Evolutionary conservation across 2,797 vertebrate species (phyloP), one percentile per base, ranked within the genome.

Genomic region (Apogon talboti): DNA sequence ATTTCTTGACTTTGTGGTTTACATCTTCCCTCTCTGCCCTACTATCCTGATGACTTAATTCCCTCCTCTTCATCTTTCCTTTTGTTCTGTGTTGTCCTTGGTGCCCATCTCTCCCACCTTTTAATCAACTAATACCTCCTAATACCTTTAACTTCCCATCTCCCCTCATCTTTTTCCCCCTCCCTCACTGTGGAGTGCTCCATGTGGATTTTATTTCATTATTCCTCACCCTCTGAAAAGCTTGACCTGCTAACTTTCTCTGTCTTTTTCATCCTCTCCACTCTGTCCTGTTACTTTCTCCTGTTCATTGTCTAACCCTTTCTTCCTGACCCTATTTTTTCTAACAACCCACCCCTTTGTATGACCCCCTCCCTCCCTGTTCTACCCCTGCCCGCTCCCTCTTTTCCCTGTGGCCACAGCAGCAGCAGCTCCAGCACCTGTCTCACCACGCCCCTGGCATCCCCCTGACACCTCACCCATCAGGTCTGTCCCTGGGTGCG

Each of bases 391-490:
- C 76, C 62, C 41, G 0, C 61, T 58, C 63, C 48, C 21, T 59
- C 41, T 6, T 72, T 76, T 73, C 75, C 86, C 85, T 84, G 85
- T 88, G 86, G 87, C 79, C 84, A 86, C 90, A 96, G 95, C 97
- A 97, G 95, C 97, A 98, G 94, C 97, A 98, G 92, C 95, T 98
- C 88, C 97, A 98, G 90, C 96, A 97, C 63, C 94, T 98, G 87
- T 96, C 96, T 78, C 96, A 97, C 83, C 96, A 96, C 0, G 80
- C 93, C 21, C 93, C 96, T 15, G 92, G 95, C 0, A 92, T 96
- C 64, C 94, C 94, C 4, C 92, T 98, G 86, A 85, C 95, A 0
- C 91, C 95, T 0, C 96, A 96, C 79, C 95, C 95, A 0, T 94
- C 95, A 0, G 94, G 96, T 51, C 84, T 96, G 67, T 88, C 92